Percentiles rank a stretch among this genome's conserved stretches.
Evolutionary conservation across 2,113 vertebrate genomes (phyloP).

Genomic region (Chionis minor): DNA sequence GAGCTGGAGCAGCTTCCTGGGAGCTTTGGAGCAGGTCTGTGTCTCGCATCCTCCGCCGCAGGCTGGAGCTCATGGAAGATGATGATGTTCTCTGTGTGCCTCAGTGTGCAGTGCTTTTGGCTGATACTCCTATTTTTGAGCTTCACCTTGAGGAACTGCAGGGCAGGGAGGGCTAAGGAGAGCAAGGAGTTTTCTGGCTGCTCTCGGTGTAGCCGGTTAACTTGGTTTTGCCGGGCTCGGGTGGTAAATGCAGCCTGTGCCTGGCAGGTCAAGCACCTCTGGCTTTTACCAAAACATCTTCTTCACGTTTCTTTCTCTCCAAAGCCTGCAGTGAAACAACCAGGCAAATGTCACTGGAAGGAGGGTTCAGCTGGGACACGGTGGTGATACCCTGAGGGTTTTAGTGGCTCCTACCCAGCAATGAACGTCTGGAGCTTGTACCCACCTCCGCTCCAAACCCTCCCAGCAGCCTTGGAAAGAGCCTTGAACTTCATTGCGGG

Average conservation of each 20-base stretch:
- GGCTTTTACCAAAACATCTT: not conserved
- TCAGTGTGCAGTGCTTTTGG: not conserved
- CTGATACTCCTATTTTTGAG: not conserved
- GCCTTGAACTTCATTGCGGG: accelerated
- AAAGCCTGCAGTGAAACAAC: not conserved
- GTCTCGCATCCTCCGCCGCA: accelerated
- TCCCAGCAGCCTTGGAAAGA: not conserved
- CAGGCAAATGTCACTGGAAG: accelerated
- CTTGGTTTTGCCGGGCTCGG: not conserved
- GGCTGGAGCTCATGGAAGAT: not conserved
- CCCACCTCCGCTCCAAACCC: accelerated
- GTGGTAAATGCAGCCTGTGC: not conserved
- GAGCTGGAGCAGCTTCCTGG: not conserved
- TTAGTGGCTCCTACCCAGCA: not conserved
- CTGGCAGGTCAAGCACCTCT: not conserved
- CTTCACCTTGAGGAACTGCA: not conserved
- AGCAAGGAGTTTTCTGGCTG: not conserved
- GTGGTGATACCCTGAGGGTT: not conserved
- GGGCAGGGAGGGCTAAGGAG: not conserved
- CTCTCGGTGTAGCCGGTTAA: accelerated
- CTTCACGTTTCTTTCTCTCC: not conserved
- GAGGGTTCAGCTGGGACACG: accelerated
- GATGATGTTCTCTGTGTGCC: not conserved
- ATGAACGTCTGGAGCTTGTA: not conserved
- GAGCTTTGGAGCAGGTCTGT: not conserved